Conservation (phyloP, 1,140 invertebrate genomes). For the Drosophila yakuba region DNA sequence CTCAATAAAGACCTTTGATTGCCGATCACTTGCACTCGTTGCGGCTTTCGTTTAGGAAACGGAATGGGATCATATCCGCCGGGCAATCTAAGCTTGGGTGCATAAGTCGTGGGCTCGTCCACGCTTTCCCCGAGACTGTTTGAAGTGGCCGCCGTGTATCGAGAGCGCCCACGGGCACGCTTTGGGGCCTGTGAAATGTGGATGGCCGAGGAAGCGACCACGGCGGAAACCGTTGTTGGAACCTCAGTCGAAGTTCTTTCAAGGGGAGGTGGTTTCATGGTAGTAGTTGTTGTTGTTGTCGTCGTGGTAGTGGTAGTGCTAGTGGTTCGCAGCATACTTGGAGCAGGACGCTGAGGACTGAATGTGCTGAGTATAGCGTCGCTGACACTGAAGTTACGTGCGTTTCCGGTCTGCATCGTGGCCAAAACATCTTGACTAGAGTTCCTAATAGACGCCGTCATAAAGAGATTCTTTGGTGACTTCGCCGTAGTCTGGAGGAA, state of each 20-base stretch:
- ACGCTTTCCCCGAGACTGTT: conserved; percentile 44
- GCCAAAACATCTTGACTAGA: conserved; percentile 55
- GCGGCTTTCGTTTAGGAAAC: conserved; percentile 49
- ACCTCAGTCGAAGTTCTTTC: conserved; percentile 26
- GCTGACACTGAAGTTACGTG: conserved; percentile 75
- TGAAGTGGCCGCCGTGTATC: conserved; percentile 67
- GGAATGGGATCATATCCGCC: conserved; percentile 18
- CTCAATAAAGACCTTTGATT: conserved; percentile 24
- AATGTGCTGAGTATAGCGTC: conserved; percentile 73
- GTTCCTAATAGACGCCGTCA: conserved; percentile 48
- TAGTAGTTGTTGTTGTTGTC: conserved; percentile 37
- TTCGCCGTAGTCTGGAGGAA: conserved; percentile 64
- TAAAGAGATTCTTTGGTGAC: conserved; percentile 57
- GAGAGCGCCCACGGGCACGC: conserved; percentile 68
- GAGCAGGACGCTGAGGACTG: conserved; percentile 40
- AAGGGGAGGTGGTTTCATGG: conserved; percentile 8
- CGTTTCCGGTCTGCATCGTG: conserved; percentile 52
- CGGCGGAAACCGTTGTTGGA: conserved; percentile 46
- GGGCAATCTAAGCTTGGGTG: conserved; percentile 60
- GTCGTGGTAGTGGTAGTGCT: conserved; percentile 1
- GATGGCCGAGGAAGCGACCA: conserved; percentile 56
- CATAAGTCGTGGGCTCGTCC: conserved; percentile 80
- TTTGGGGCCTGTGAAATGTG: conserved; percentile 33
- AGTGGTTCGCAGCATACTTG: conserved; percentile 29
- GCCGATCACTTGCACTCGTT: conserved; percentile 49